Conservation (phyloP, 53 echinoderm and acorn worm genomes). For the Zoroaster sp. region DNA sequence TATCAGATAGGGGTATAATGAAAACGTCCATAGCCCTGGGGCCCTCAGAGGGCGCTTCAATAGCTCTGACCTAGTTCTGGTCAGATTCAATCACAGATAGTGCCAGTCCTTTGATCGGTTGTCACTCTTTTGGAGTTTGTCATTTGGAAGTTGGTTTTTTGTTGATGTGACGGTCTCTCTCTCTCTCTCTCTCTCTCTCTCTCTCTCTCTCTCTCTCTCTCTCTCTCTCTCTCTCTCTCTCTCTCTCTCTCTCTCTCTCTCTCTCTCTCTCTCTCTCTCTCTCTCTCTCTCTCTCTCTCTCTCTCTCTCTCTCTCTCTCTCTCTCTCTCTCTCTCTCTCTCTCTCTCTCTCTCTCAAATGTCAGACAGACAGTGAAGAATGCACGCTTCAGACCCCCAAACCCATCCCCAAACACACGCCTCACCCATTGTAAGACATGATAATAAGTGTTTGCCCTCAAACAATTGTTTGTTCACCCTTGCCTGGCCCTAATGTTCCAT, state of each 20-base stretch:
- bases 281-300: too few relatives aligned
- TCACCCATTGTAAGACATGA: neutral
- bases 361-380: too few relatives aligned
- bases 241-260: too few relatives aligned
- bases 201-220: too few relatives aligned
- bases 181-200: too few relatives aligned
- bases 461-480: neutral
- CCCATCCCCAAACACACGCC: neutral
- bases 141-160: neutral
- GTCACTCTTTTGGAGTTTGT: neutral
- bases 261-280: too few relatives aligned
- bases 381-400: neutral
- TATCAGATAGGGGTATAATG: constrained; percentile 21
- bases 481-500: neutral
- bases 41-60: neutral
- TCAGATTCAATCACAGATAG: neutral
- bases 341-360: too few relatives aligned
- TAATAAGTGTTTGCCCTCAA: neutral
- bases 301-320: too few relatives aligned
- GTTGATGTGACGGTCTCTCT: too few relatives aligned
- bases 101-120: neutral
- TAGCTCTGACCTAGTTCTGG: neutral
- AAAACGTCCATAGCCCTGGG: neutral
- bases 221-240: too few relatives aligned
- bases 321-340: too few relatives aligned